A percentile compares a stretch with the other conserved stretches of the same genome.
Evolutionary conservation across 1,140 invertebrate genomes (phyloP).

Genomic region (Dolichoris vasculosae): DNA sequence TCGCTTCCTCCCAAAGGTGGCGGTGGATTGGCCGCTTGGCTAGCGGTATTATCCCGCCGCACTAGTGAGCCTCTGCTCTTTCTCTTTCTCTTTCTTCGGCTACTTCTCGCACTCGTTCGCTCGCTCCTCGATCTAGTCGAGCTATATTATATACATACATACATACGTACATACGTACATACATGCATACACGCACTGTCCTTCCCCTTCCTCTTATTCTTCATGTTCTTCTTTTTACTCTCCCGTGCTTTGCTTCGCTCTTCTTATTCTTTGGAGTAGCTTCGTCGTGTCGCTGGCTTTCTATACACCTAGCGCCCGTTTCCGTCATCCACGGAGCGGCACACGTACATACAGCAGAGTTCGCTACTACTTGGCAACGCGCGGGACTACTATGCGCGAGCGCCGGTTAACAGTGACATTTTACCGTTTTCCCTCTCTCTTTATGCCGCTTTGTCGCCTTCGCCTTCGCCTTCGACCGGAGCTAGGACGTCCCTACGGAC

Average conservation of each 20-base stretch:
- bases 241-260: background rate
- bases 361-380: constrained; percentile 15
- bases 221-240: background rate
- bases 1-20: constrained; percentile 54
- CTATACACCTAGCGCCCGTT: background rate
- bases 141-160: constrained; percentile 30
- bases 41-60: constrained; percentile 66
- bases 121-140: constrained; percentile 35
- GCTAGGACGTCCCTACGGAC: no score
- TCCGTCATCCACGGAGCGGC: constrained; percentile 12
- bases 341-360: background rate
- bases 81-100: background rate
- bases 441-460: background rate
- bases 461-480: background rate
- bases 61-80: constrained; percentile 17
- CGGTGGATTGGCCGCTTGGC: constrained; percentile 58
- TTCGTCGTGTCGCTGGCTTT: background rate
- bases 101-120: background rate
- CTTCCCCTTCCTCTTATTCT: constrained; percentile 13
- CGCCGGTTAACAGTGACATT: constrained; percentile 39
- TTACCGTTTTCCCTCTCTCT: constrained; percentile 45
- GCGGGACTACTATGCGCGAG: background rate
- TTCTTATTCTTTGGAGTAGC: background rate
- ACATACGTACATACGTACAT: constrained; percentile 10
- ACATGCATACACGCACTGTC: background rate